Conservation (phyloP, 1,140 invertebrate species). For the Platyura marginata region DNA sequence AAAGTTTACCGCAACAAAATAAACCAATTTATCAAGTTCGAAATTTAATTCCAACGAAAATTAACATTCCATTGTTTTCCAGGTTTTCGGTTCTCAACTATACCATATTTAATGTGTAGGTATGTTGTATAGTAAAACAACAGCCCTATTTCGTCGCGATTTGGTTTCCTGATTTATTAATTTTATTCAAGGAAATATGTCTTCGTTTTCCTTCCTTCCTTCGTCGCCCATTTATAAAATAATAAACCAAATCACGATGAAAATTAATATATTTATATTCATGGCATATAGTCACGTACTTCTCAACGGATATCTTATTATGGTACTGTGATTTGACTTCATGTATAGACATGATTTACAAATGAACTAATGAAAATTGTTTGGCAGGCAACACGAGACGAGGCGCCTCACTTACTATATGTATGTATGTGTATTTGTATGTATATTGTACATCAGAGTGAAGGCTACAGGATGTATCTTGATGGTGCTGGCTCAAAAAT, state of each 20-base stretch:
- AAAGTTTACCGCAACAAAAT: not conserved
- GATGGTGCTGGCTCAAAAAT: no score
- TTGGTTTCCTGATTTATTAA: not conserved
- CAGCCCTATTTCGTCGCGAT: not conserved
- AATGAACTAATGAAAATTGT: no score
- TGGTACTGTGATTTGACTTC: not conserved
- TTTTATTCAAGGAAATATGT: not conserved
- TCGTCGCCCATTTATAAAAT: not conserved
- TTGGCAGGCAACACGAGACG: no score
- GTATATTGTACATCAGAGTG: no score
- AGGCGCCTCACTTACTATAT: no score
- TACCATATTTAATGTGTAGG: not conserved
- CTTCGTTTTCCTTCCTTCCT: not conserved
- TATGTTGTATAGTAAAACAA: not conserved
- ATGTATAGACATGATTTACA: no score
- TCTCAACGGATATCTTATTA: not conserved
- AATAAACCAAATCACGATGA: not conserved
- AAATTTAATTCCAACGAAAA: not conserved
- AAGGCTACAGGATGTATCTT: no score
- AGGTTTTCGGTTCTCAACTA: not conserved
- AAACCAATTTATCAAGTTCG: not conserved
- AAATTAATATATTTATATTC: not conserved
- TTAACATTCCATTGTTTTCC: not conserved
- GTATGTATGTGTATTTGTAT: no score
- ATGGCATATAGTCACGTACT: not conserved